Evolutionary conservation across 2,888 invertebrate species (phyloP).

Genomic region (Dimorphilus gyrociliatus): DNA sequence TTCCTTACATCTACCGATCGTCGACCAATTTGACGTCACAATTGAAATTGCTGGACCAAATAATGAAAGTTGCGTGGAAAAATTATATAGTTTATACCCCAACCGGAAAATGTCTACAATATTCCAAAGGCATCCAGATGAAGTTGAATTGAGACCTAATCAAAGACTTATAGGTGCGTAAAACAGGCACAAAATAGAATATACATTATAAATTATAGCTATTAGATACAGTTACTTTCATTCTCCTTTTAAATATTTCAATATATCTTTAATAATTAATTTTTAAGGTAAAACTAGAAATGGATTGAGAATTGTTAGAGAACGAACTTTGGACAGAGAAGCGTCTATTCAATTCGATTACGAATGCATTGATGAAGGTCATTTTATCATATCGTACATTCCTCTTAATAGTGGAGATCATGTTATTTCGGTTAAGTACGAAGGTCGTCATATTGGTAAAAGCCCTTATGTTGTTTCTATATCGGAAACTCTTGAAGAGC

Average conservation of each 20-base stretch:
- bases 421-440: conserved; percentile 17
- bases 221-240: too few relatives aligned
- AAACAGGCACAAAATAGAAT: too few relatives aligned
- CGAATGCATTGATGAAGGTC: conserved; percentile 18
- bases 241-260: too few relatives aligned
- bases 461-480: conserved; percentile 24
- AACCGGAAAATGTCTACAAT: conserved; percentile 1
- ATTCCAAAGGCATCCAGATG: too few relatives aligned
- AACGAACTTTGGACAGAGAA: conserved; percentile 18
- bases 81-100: conserved; percentile 12
- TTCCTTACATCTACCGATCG: conserved; percentile 14
- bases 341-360: conserved; percentile 19
- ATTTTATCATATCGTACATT: conserved; percentile 20
- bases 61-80: conserved; percentile 18
- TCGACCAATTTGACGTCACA: conserved; percentile 12
- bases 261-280: too few relatives aligned
- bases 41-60: conserved; percentile 26
- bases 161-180: too few relatives aligned
- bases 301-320: background rate
- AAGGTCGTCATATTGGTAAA: conserved; percentile 17
- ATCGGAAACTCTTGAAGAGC: conserved; percentile 5
- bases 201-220: too few relatives aligned
- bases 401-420: conserved; percentile 21
- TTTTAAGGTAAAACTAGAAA: background rate
- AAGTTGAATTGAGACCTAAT: too few relatives aligned